A percentile compares a stretch with the other conserved stretches of the same genome.
phyloP scores from a whole-genome alignment of 2,888 invertebrate genomes.

The Ischnus inquisitorius region DNA sequence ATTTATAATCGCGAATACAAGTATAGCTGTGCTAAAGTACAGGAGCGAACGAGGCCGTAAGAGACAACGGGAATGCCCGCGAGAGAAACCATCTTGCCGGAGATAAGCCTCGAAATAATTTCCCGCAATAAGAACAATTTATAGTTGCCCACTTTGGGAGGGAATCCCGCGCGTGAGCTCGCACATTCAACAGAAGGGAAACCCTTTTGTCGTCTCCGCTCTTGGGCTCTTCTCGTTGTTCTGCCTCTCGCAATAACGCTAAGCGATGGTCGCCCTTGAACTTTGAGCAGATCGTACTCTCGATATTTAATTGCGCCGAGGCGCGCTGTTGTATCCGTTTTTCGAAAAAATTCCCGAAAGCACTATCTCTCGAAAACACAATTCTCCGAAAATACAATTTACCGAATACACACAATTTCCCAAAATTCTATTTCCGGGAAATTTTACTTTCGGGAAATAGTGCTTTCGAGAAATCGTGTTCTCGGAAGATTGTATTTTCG shows the following conservation, averaged over 20 bases:
- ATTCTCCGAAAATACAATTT: too few relatives aligned
- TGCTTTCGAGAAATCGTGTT: too few relatives aligned
- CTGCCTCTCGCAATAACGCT: neutral
- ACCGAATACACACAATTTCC: too few relatives aligned
- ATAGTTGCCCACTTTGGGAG: conserved; percentile 18
- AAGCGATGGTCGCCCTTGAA: neutral
- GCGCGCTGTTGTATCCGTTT: neutral
- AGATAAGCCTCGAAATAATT: conserved; percentile 47
- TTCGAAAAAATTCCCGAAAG: too few relatives aligned
- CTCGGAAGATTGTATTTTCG: too few relatives aligned
- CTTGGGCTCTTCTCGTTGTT: neutral
- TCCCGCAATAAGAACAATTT: conserved; percentile 34
- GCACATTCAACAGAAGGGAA: neutral
- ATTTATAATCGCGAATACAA: too few relatives aligned
- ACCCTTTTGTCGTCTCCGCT: neutral
- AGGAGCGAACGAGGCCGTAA: too few relatives aligned
- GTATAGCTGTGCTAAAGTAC: too few relatives aligned
- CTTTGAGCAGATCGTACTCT: neutral
- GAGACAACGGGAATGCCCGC: neutral
- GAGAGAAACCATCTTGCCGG: neutral
- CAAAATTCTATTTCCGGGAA: too few relatives aligned
- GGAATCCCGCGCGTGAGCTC: neutral
- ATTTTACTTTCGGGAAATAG: too few relatives aligned
- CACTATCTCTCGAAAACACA: too few relatives aligned
- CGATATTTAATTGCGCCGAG: neutral